Evolutionary conservation across 2,113 vertebrate genomes (phyloP).

Genomic region (Henicopernis longicauda): DNA sequence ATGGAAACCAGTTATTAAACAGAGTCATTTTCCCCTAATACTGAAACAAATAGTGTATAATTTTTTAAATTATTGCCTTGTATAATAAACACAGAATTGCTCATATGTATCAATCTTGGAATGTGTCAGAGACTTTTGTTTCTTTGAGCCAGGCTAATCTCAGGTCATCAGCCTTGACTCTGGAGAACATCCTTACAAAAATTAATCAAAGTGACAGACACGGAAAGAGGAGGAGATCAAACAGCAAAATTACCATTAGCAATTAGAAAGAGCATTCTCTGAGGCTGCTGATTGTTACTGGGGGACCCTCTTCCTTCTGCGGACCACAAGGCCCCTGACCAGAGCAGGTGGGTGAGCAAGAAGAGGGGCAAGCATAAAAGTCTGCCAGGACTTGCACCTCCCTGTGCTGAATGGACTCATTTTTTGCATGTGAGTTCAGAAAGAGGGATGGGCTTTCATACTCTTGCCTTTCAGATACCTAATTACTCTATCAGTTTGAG

Average conservation of each 20-base stretch:
- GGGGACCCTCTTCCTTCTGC: neutral
- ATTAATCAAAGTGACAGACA: constrained; percentile 10
- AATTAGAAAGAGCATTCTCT: neutral
- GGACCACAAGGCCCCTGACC: neutral
- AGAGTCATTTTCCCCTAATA: neutral
- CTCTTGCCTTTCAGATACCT: neutral
- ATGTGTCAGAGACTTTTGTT: neutral
- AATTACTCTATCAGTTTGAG: neutral
- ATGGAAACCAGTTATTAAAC: constrained; percentile 13
- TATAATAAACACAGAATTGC: neutral
- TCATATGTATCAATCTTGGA: neutral
- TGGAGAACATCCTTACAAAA: neutral
- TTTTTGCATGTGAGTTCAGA: accelerated
- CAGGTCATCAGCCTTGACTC: neutral
- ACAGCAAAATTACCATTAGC: neutral
- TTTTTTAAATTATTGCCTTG: neutral
- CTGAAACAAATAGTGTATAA: constrained; percentile 20
- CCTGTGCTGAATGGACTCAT: accelerated
- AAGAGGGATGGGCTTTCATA: neutral
- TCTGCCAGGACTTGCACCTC: neutral
- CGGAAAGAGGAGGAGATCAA: neutral
- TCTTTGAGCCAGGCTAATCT: neutral
- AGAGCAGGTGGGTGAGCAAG: neutral
- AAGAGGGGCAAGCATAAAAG: neutral
- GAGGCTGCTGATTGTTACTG: neutral